phyloP scores from a whole-genome alignment of 2,797 vertebrate species.

The Nasua narica region DNA sequence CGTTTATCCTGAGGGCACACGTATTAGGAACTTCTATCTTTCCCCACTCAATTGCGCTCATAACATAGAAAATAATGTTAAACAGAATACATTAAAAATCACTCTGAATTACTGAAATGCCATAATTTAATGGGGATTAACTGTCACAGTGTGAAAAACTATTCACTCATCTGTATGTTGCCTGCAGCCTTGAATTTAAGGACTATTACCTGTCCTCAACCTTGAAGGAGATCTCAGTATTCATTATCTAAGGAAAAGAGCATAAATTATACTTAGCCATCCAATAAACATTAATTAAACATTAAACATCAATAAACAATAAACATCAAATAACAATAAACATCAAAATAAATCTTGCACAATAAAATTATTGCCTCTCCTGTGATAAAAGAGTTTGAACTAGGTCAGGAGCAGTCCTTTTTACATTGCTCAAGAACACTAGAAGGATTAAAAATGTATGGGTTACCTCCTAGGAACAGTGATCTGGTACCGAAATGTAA shows the following conservation, averaged over 20 bases:
- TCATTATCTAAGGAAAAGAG: slow-evolving; percentile 43
- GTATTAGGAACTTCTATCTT: slow-evolving; percentile 25
- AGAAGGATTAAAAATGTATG: slow-evolving; percentile 94
- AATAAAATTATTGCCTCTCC: slow-evolving; percentile 64
- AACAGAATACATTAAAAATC: slow-evolving; percentile 58
- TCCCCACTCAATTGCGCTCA: background rate
- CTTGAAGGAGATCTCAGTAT: slow-evolving; percentile 57
- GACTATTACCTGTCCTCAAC: slow-evolving; percentile 6
- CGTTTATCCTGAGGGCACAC: background rate
- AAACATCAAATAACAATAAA: background rate
- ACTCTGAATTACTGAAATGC: slow-evolving; percentile 58
- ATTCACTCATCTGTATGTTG: slow-evolving; percentile 37
- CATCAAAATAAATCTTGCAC: slow-evolving; percentile 23
- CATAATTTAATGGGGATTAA: slow-evolving; percentile 54
- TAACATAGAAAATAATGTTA: slow-evolving; percentile 59
- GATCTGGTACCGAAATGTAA: slow-evolving; percentile 92
- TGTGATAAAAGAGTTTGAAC: slow-evolving; percentile 80
- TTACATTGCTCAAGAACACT: slow-evolving; percentile 83
- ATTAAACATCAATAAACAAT: too few relatives aligned
- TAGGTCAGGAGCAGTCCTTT: slow-evolving; percentile 82
- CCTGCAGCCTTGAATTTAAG: slow-evolving; percentile 51
- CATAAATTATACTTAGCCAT: slow-evolving; percentile 29
- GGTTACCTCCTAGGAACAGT: slow-evolving; percentile 90
- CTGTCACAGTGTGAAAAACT: background rate
- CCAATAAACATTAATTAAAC: slow-evolving; percentile 40